These are phyloP conservation scores for Beris chalybata DNA, from an alignment of 2,888 invertebrate genomes.

Conservation along the genomic window DNA sequence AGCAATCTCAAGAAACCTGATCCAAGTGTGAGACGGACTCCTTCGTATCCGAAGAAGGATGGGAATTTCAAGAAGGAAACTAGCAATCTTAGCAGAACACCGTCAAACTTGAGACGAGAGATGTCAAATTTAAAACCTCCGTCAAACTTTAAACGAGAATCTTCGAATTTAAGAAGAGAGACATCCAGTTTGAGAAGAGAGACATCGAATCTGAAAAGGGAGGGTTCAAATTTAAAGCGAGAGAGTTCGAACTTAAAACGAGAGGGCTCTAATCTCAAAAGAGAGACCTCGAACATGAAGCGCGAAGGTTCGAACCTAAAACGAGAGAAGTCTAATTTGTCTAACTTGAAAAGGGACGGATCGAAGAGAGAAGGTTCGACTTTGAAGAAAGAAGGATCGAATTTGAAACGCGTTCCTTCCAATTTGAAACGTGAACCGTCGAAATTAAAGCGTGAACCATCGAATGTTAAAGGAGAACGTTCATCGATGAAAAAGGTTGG, in stretches of 20 bases:
- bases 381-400: neutral
- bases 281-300: neutral
- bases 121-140: neutral
- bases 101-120: neutral
- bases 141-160: slow-evolving; percentile 33
- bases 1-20: slow-evolving; percentile 36
- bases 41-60: slow-evolving; percentile 23
- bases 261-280: neutral
- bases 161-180: slow-evolving; percentile 17
- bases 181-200: slow-evolving; percentile 44
- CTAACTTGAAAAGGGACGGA: neutral
- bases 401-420: slow-evolving; percentile 25
- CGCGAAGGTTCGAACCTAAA: slow-evolving; percentile 8
- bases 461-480: slow-evolving; percentile 45
- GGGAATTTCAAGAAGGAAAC: slow-evolving; percentile 34
- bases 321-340: neutral
- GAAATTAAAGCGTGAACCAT: slow-evolving; percentile 25
- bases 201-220: slow-evolving; percentile 44
- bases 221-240: slow-evolving; percentile 42
- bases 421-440: slow-evolving; percentile 28
- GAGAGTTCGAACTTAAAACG: slow-evolving; percentile 40
- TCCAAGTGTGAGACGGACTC: slow-evolving; percentile 34
- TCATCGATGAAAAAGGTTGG: slow-evolving; percentile 43
- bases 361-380: neutral
- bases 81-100: slow-evolving; percentile 36